phyloP scores from a whole-genome alignment of 1,140 invertebrate species.

The Hylaeus anthracinus region DNA sequence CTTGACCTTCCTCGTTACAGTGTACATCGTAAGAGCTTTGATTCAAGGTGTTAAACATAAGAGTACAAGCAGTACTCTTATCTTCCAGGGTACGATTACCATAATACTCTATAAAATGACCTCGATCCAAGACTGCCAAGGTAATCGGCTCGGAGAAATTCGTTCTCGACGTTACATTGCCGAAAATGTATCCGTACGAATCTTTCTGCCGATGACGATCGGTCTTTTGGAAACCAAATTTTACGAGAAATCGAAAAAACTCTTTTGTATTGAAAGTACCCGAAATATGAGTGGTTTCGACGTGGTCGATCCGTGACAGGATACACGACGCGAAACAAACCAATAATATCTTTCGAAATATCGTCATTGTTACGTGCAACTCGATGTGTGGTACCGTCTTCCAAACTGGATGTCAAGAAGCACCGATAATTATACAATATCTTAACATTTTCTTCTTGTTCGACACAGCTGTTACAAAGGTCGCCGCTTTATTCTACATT shows the following conservation, averaged over 20 bases:
- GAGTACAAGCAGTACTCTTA: constrained; percentile 87
- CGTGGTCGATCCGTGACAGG: constrained; percentile 48
- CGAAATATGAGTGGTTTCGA: constrained; percentile 80
- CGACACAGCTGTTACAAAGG: constrained; percentile 19
- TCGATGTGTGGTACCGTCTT: neutral
- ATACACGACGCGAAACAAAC: constrained; percentile 38
- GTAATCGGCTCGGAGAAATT: constrained; percentile 87
- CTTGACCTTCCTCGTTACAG: constrained; percentile 91
- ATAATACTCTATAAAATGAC: constrained; percentile 94
- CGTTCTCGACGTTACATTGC: constrained; percentile 91
- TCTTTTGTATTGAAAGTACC: constrained; percentile 86
- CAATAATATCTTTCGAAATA: constrained; percentile 10
- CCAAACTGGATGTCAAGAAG: constrained; percentile 41
- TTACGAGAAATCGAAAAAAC: constrained; percentile 95
- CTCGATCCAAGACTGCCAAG: constrained; percentile 92
- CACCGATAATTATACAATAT: neutral
- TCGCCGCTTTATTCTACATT: neutral
- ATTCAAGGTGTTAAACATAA: constrained; percentile 93
- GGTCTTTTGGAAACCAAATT: constrained; percentile 99
- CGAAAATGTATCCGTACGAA: constrained; percentile 96
- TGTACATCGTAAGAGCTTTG: constrained; percentile 90
- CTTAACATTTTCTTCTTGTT: constrained; percentile 35
- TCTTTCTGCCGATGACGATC: constrained; percentile 89
- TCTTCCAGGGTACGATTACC: constrained; percentile 85
- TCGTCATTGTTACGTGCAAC: constrained; percentile 15